Evolutionary conservation across 2,888 invertebrate species (phyloP).

Genomic region (Synergus itoensis): DNA sequence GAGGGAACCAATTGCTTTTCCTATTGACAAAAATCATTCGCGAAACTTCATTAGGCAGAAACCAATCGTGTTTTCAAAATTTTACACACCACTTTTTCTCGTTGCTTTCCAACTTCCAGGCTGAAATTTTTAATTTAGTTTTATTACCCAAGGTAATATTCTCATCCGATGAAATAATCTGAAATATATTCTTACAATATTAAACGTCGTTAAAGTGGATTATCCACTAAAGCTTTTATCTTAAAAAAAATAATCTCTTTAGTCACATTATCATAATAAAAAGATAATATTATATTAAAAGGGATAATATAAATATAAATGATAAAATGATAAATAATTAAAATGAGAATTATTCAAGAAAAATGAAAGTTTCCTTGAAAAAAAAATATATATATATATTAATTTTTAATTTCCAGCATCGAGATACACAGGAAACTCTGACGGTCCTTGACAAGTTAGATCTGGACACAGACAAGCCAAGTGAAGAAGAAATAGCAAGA

Average conservation of each 20-base stretch:
- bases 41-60: constrained; percentile 7
- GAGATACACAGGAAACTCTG: constrained; percentile 99
- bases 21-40: constrained; percentile 31
- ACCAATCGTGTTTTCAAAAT: constrained; percentile 21
- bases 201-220: not conserved
- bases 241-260: not conserved
- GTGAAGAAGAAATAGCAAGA: constrained; percentile 97
- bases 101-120: not conserved
- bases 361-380: not conserved
- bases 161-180: no score
- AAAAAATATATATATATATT: not conserved
- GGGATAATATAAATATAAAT: no score
- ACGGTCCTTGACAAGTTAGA: constrained; percentile 98
- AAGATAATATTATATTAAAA: no score
- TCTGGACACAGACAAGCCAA: constrained; percentile 98
- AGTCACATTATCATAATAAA: no score
- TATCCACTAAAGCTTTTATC: not conserved
- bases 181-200: no score
- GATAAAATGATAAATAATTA: not conserved
- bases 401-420: constrained; percentile 83
- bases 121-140: not conserved
- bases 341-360: not conserved
- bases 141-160: no score
- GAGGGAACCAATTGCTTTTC: constrained; percentile 13
- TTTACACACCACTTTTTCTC: not conserved